Evolutionary conservation across 2,113 vertebrate genomes (phyloP), one percentile per base, ranked within the genome.

Genomic region (Triplophysa dalaica): DNA sequence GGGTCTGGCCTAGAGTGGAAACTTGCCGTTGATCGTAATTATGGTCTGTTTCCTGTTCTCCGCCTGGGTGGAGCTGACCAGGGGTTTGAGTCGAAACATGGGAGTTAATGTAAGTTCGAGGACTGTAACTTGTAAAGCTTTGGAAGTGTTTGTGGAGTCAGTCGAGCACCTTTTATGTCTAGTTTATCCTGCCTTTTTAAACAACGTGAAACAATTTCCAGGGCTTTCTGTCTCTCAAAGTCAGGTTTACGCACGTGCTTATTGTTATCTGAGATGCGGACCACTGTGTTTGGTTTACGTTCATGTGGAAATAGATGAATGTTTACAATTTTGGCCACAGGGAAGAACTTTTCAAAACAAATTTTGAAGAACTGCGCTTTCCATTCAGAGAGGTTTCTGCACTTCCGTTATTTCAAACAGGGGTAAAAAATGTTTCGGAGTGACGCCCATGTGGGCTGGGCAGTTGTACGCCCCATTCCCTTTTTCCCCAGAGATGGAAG

Each of bases 11-110:
- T 76, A 63, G 29, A 85, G 85, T 83, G 85, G 88, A 89, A 90
- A 86, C 81, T 86, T 91, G 87, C 84, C 65, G 70, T 90, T 83
- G 82, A 88, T 84, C 60, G 77, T 87, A 85, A 88, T 88, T 88
- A 85, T 68, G 81, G 78, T 81, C 81, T 81, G 82, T 74, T 86
- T 89, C 82, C 87, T 82, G 84, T 60, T 80, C 7, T 68, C 78
- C 1, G 33, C 81, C 78, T 84, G 86, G 48, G 77, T 74, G 80
- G 84, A 88, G 87, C 87, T 79, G 41, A 48, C 29, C 17, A 63
- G 72, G 58, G 61, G 17, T 41, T 24, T 69, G 63, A 11, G 43
- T 45, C 43, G 43, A 80, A 66, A 81, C 62, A 50, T 54, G 16
- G 56, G 66, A 21, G 75, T 75, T 75, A 56, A 45, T 75, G 76